Percentiles rank a stretch among this genome's conserved stretches.
phyloP scores from a whole-genome alignment of 1,140 invertebrate species.

The Hyles euphorbiae region DNA sequence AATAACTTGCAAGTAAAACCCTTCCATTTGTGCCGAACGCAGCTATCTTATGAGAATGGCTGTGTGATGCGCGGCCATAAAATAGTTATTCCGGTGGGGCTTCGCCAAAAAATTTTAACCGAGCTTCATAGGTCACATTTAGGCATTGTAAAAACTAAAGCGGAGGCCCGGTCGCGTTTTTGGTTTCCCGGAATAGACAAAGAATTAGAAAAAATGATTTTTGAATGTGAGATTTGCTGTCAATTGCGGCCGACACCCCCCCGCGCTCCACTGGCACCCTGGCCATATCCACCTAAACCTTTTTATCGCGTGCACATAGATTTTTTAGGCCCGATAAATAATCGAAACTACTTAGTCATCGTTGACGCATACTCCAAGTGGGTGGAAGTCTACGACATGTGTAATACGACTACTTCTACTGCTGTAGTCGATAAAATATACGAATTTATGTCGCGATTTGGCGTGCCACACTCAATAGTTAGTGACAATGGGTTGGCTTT shows the following conservation, averaged over 20 bases:
- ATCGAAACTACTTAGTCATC: constrained; percentile 30
- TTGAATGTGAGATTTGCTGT: constrained; percentile 5
- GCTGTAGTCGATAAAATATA: not conserved
- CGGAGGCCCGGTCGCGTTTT: constrained; percentile 20
- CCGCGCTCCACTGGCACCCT: constrained; percentile 15
- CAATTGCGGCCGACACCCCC: constrained; percentile 6
- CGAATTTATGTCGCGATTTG: constrained; percentile 19
- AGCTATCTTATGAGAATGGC: constrained; percentile 19
- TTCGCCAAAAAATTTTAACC: not conserved
- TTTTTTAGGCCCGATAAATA: constrained; percentile 36
- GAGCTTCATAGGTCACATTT: constrained; percentile 8
- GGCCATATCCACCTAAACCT: constrained; percentile 27
- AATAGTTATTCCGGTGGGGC: constrained; percentile 19
- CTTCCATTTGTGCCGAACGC: constrained; percentile 11
- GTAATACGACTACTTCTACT: constrained; percentile 6
- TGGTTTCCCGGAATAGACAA: constrained; percentile 67
- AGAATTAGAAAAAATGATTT: constrained; percentile 44
- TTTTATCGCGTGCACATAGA: constrained; percentile 42
- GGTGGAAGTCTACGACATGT: constrained; percentile 27
- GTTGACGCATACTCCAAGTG: constrained; percentile 22
- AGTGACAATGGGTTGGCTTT: constrained; percentile 28
- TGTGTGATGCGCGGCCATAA: constrained; percentile 26
- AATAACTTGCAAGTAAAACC: constrained; percentile 9
- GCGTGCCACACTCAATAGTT: constrained; percentile 19
- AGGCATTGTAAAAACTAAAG: constrained; percentile 1